phyloP scores from a whole-genome alignment of 35 echinoderm and acorn worm genomes.

The Lytechinus variegatus region DNA sequence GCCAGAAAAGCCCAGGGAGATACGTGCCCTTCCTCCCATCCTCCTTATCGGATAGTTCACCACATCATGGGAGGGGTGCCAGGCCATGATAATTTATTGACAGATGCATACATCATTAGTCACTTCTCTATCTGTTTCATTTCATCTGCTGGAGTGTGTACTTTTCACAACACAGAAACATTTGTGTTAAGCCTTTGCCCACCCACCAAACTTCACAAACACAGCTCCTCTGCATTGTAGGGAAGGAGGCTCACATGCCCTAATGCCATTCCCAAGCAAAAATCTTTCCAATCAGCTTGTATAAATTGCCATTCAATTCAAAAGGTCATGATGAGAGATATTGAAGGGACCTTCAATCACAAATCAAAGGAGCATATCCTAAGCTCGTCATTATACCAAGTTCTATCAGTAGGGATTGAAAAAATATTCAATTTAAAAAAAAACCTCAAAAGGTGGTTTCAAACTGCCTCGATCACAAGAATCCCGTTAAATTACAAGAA shows the following conservation, averaged over 20 bases:
- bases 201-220: not conserved
- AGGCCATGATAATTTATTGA: constrained; percentile 5
- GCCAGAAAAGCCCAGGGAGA: not conserved
- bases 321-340: constrained; percentile 2
- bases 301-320: not conserved
- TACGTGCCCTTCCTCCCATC: constrained; percentile 42
- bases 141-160: constrained; percentile 29
- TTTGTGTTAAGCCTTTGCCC: not conserved
- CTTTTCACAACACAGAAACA: constrained; percentile 11
- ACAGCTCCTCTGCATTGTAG: not conserved
- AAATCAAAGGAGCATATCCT: too few relatives aligned
- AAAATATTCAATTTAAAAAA: too few relatives aligned
- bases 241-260: not conserved
- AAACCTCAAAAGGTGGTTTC: too few relatives aligned
- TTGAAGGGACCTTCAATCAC: not conserved
- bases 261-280: not conserved
- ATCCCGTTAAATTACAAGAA: too few relatives aligned
- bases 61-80: constrained; percentile 17
- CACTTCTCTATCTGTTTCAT: constrained; percentile 35
- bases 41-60: not conserved
- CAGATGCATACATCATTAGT: constrained; percentile 51
- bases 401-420: too few relatives aligned
- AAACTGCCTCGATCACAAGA: too few relatives aligned
- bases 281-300: constrained; percentile 19
- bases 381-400: too few relatives aligned